A percentile compares a stretch with the other conserved stretches of the same genome.
Conservation (phyloP, 2,113 vertebrate genomes). For the Cochlearius cochlearius region DNA sequence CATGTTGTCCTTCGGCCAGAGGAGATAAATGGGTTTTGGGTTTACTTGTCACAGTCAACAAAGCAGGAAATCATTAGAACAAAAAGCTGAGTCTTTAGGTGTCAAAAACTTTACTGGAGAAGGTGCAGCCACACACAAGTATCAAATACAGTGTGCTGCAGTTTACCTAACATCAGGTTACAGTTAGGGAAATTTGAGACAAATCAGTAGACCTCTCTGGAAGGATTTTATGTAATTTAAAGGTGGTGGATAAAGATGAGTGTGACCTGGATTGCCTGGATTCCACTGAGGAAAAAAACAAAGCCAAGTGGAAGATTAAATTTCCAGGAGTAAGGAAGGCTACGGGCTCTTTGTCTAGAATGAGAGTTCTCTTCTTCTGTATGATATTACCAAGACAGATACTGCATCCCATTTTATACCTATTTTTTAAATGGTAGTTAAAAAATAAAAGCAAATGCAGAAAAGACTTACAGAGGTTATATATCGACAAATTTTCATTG, state of each 20-base stretch:
- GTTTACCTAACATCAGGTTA: background rate
- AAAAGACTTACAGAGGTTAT: background rate
- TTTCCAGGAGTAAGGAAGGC: background rate
- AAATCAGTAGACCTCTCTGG: background rate
- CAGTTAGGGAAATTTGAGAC: background rate
- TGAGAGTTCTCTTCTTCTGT: background rate
- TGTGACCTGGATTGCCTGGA: background rate
- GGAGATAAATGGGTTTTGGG: background rate
- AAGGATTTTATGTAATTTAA: background rate
- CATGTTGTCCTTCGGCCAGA: background rate
- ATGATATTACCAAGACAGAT: background rate
- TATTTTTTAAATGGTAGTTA: background rate
- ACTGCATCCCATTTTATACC: background rate
- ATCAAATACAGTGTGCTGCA: background rate
- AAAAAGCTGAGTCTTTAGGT: background rate
- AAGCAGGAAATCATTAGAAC: background rate
- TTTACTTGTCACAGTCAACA: background rate
- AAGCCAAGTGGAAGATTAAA: conserved; percentile 14
- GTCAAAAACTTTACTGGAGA: background rate
- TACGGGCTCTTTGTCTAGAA: background rate
- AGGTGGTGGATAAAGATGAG: background rate
- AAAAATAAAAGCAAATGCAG: background rate
- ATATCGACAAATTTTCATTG: background rate
- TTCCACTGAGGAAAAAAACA: background rate
- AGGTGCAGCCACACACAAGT: background rate